These are phyloP conservation scores for Petroica traversi DNA, from an alignment of 2,113 vertebrate genomes.

Conservation along the genomic window DNA sequence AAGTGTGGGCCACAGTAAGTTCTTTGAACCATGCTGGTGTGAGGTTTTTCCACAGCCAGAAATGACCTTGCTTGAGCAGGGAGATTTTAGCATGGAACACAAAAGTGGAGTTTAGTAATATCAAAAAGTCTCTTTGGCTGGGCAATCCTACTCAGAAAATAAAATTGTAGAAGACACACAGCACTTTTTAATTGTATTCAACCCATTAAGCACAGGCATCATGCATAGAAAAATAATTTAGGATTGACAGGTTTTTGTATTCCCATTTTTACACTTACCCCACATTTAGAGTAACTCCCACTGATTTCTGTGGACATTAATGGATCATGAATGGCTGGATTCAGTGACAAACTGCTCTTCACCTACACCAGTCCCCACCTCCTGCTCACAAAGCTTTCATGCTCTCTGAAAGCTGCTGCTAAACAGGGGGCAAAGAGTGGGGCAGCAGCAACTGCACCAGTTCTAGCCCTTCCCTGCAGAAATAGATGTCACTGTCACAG, in stretches of 20 bases:
- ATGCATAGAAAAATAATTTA: neutral
- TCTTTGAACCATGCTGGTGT: neutral
- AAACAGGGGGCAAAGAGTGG: neutral
- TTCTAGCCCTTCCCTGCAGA: neutral
- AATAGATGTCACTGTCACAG: neutral
- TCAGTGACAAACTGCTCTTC: neutral
- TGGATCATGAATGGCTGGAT: neutral
- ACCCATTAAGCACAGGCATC: neutral
- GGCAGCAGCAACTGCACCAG: neutral
- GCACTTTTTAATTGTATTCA: neutral
- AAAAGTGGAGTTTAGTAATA: neutral
- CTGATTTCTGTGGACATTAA: neutral
- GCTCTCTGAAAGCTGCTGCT: neutral
- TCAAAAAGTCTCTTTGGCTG: neutral
- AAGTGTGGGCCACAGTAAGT: neutral
- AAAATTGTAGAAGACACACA: neutral
- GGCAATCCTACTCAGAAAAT: neutral
- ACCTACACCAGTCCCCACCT: neutral
- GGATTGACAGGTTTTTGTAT: neutral
- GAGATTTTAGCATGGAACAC: neutral
- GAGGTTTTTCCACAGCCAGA: neutral
- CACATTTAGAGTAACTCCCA: neutral
- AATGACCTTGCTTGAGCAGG: neutral
- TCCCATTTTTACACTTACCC: neutral
- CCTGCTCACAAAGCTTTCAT: rapidly evolving